These are phyloP conservation scores for Drosophila arawakana DNA, from an alignment of 1,140 invertebrate species.

Conservation along the genomic window DNA sequence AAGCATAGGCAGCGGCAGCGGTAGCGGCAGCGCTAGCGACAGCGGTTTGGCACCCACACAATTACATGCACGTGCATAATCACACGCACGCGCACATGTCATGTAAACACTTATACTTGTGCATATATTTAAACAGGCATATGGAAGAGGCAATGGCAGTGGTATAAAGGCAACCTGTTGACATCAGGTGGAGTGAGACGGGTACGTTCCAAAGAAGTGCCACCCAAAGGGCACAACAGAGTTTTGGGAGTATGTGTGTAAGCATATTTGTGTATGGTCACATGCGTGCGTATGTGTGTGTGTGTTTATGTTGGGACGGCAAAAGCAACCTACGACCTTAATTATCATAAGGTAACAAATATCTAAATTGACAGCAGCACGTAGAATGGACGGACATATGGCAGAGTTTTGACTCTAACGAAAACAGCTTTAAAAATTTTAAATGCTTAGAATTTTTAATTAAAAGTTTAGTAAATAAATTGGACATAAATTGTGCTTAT, in stretches of 20 bases:
- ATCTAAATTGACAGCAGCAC: constrained; percentile 15
- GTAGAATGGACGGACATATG: neutral
- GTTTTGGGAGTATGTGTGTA: constrained; percentile 15
- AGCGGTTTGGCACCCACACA: constrained; percentile 22
- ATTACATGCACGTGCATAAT: constrained; percentile 29
- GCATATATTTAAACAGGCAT: constrained; percentile 9
- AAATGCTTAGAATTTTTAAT: no score
- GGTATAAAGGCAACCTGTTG: constrained; percentile 68
- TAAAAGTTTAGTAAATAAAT: no score
- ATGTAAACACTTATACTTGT: constrained; percentile 24
- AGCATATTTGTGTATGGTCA: constrained; percentile 6
- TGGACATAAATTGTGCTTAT: no score
- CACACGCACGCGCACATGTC: constrained; percentile 29
- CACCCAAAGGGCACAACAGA: neutral
- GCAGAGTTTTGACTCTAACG: no score
- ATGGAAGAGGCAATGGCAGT: neutral
- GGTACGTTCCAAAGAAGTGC: neutral
- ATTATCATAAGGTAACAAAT: constrained; percentile 28
- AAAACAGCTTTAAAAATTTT: no score
- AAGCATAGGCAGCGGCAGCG: constrained; percentile 23
- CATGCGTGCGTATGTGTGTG: constrained; percentile 28
- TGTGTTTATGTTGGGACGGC: neutral
- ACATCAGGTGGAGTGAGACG: constrained; percentile 47
- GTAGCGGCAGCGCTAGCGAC: no score
- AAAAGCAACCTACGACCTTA: constrained; percentile 16